Conservation (phyloP, 1,140 invertebrate species). For the Drosophila seguyi region DNA sequence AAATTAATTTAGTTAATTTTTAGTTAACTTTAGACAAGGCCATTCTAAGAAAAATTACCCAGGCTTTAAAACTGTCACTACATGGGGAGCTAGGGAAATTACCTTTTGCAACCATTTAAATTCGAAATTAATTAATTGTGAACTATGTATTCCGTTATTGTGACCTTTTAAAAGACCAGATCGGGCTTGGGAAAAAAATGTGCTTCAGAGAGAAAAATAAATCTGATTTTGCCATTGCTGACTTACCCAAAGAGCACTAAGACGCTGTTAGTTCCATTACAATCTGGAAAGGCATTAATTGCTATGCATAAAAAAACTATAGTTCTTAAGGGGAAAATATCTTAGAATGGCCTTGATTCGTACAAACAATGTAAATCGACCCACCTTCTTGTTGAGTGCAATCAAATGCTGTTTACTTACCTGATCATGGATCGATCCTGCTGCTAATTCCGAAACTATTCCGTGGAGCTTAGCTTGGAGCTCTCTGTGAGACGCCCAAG, state of each 20-base stretch:
- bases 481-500: constrained; percentile 35
- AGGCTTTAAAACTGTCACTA: background rate
- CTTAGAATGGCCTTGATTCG: constrained; percentile 6
- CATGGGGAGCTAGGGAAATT: background rate
- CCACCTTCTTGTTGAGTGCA: constrained; percentile 31
- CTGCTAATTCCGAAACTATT: constrained; percentile 28
- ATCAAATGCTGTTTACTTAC: constrained; percentile 39
- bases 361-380: constrained; percentile 4
- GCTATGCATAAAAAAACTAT: background rate
- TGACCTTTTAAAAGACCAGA: no score
- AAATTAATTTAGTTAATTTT: no score
- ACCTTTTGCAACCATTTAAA: background rate
- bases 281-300: no score
- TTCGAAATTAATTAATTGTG: background rate
- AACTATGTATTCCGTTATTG: no score
- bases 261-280: background rate
- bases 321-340: constrained; percentile 1
- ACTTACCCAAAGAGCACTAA: background rate
- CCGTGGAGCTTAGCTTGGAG: constrained; percentile 36
- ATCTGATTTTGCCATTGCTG: no score
- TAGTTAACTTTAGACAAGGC: background rate
- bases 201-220: background rate
- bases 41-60: background rate
- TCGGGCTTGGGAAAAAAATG: no score
- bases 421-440: constrained; percentile 15